Evolutionary conservation across 2,113 vertebrate species (phyloP).

Genomic region (Salvelinus alpinus): DNA sequence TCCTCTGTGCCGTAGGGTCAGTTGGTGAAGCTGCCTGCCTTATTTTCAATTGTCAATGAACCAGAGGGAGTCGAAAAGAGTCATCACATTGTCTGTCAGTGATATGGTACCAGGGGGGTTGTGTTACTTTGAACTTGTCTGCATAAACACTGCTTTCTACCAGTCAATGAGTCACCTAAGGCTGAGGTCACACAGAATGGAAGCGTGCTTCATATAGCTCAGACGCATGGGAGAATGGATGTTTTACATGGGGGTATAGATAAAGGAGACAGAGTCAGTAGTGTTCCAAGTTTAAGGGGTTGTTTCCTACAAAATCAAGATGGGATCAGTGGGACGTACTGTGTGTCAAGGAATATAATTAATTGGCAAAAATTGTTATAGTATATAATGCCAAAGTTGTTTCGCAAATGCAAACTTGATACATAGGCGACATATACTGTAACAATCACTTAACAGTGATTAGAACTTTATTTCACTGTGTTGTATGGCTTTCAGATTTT

Average conservation of each 20-base stretch:
- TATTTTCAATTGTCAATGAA: conserved; percentile 38
- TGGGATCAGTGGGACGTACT: background rate
- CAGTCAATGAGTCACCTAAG: conserved; percentile 55
- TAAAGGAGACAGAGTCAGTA: conserved; percentile 3
- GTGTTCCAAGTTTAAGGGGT: conserved; percentile 9
- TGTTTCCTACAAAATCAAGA: conserved; percentile 1
- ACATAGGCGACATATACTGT: background rate
- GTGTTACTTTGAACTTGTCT: conserved; percentile 68
- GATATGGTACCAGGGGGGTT: conserved; percentile 28
- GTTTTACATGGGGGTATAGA: conserved; percentile 43
- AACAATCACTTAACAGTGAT: background rate
- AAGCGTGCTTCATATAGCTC: conserved; percentile 35
- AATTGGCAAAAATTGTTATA: background rate
- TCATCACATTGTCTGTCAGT: conserved; percentile 57
- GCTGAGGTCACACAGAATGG: conserved; percentile 31
- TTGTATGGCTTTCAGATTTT: background rate
- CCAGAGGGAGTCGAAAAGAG: conserved; percentile 42
- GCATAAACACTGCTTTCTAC: conserved; percentile 53
- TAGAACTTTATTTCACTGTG: background rate
- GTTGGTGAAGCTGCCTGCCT: conserved; percentile 30
- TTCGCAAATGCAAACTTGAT: background rate
- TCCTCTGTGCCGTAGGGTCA: conserved; percentile 37
- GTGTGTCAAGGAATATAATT: background rate
- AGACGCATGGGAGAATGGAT: conserved; percentile 35
- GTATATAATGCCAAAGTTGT: background rate